Percentiles rank a stretch among this genome's conserved stretches.
Evolutionary conservation across 2,113 vertebrate species (phyloP).

Genomic region (Pungitius pungitius): DNA sequence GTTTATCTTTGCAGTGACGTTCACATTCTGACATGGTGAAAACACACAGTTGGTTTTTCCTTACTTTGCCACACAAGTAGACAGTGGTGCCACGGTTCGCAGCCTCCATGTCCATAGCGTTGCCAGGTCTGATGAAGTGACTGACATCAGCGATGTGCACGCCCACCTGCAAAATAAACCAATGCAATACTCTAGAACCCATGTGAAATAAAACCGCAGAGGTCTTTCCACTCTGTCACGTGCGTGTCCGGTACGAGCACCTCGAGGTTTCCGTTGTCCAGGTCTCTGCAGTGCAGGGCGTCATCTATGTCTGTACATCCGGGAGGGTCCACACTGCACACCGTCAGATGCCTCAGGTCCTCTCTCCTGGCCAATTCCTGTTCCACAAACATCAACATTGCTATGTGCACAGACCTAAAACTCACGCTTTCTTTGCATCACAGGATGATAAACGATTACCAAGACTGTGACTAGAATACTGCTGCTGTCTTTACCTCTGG

Average conservation of each 20-base stretch:
- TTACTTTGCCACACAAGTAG: constrained; percentile 88
- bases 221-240: background rate
- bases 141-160: constrained; percentile 98
- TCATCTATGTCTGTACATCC: constrained; percentile 99
- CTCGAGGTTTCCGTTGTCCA: constrained; percentile 92
- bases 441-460: background rate
- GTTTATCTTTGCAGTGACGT: background rate
- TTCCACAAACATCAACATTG: constrained; percentile 25
- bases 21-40: background rate
- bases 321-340: constrained; percentile 97
- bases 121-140: constrained; percentile 96
- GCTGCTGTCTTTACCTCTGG: constrained; percentile 79
- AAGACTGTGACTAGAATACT: background rate
- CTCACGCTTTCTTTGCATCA: background rate
- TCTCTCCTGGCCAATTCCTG: constrained; percentile 89
- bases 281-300: constrained; percentile 89
- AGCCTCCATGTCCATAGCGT: constrained; percentile 93
- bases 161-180: constrained; percentile 83
- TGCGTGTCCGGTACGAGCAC: constrained; percentile 56
- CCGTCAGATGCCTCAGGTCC: constrained; percentile 87
- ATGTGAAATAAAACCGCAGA: background rate
- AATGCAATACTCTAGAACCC: background rate
- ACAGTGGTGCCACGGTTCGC: constrained; percentile 95
- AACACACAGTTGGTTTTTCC: background rate
- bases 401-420: background rate